Base-by-base conservation (phyloP, 2,113 vertebrate genomes). In the Micromys minutus region DNA sequence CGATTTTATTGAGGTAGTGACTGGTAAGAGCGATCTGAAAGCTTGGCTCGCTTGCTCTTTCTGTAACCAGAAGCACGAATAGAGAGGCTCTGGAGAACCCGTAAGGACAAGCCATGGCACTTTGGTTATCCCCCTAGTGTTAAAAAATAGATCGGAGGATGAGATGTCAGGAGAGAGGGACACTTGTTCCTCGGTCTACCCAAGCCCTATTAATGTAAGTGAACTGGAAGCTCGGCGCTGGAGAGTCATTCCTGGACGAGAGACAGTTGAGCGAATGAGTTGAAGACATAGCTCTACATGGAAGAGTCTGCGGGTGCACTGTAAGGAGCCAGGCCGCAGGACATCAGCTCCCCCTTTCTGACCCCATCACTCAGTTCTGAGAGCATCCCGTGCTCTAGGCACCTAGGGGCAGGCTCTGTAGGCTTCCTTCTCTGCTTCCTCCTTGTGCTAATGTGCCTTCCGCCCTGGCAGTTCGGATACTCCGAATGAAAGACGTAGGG, bases 271-370 rank as follows among this genome's bases (percentile, higher is more conserved):
- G 29, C 19, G 42, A 19, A 85, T n/a, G 77, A 45, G 50, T 1
- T 17, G 36, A 57, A 45, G n/a, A n/a, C 15, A 29, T 21, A 34
- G 24, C 16, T 0, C 4, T 2, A 1, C 3, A 1, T 21, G 12
- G 81, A 36, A 21, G n/a, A 22, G 5, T 59, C 67, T 89, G 34
- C 11, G 34, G 2, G 1, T 4, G 24, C 17, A 26, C 4, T 36
- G 0, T 2, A 39, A 47, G 12, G 80, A 92, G 55, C 19, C 45
- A 45, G 55, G 55, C 39, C 63, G 50, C 0, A 42, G 52, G 5
- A 24, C 34, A 16, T 8, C 36, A 8, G 42, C 9, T 19, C 57
- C 3, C 2, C 69, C 61, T 67, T 69, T 39, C 74, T 6, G 86
- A 69, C 42, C 9, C 4, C 2, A 34, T 55, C 22, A 12, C 3